These are phyloP conservation scores for Molossus alvarezi DNA, from an alignment of 2,797 vertebrate genomes.

Conservation along the genomic window DNA sequence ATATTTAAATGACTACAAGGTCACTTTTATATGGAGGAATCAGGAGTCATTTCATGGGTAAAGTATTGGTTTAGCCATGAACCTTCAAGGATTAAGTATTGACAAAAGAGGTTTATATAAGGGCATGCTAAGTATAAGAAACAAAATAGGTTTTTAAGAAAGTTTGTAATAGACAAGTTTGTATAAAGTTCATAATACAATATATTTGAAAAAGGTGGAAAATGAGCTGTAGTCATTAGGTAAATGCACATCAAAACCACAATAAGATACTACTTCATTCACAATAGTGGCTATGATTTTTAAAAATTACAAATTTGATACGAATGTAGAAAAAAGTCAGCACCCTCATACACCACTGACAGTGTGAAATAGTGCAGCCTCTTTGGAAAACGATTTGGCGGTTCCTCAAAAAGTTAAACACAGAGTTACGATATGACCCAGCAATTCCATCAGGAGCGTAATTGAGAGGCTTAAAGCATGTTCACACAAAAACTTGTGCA, in stretches of 20 bases:
- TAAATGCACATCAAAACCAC: conserved; percentile 48
- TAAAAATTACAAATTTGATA: neutral
- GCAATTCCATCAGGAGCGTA: neutral
- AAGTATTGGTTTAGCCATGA: neutral
- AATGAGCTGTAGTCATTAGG: neutral
- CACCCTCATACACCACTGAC: neutral
- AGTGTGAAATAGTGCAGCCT: neutral
- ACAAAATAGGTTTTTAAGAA: neutral
- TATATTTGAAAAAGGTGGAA: neutral
- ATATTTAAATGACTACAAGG: conserved; percentile 32
- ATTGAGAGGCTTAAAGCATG: neutral
- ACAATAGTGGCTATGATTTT: neutral
- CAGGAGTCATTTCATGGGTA: conserved; percentile 8
- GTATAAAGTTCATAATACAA: neutral
- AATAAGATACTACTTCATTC: neutral
- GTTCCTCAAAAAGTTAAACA: neutral
- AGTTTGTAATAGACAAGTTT: neutral
- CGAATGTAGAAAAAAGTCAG: neutral
- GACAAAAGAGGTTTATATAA: conserved; percentile 13
- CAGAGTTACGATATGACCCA: neutral
- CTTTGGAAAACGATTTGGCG: neutral
- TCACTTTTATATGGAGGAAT: conserved; percentile 32
- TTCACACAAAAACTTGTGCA: neutral
- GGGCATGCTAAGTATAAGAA: neutral
- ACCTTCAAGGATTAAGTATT: neutral